phyloP scores from a whole-genome alignment of 2,113 vertebrate genomes.

The Bombycilla garrulus region DNA sequence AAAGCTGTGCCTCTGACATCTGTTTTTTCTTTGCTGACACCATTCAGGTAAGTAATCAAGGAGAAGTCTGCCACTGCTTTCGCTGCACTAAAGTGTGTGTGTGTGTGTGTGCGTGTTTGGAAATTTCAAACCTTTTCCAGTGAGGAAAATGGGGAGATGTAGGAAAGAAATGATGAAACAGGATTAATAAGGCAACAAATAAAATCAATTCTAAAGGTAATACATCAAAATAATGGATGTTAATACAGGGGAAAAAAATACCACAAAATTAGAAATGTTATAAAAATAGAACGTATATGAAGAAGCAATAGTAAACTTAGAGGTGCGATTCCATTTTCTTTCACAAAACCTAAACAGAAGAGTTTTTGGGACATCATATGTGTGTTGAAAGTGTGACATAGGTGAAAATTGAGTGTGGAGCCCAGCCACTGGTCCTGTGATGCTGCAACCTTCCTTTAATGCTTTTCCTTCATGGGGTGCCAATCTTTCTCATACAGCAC shows the following conservation, averaged over 20 bases:
- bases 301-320: neutral
- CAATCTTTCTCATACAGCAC: neutral
- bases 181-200: neutral
- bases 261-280: neutral
- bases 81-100: neutral
- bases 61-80: conserved; percentile 34
- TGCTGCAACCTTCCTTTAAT: neutral
- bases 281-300: neutral
- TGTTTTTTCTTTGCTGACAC: conserved; percentile 63
- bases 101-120: neutral
- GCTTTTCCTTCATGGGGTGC: neutral
- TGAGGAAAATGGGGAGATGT: neutral
- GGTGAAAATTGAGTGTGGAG: neutral
- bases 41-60: conserved; percentile 55
- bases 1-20: conserved; percentile 47
- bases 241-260: neutral
- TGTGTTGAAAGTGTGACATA: neutral
- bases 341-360: neutral
- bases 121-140: neutral
- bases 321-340: neutral
- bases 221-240: neutral
- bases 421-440: neutral
- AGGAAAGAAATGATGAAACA: neutral
- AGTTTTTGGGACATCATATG: neutral
- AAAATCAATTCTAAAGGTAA: neutral